A percentile compares a stretch with the other conserved stretches of the same genome.
These are phyloP conservation scores for Neuroscelio doddi DNA, from an alignment of 2,888 invertebrate genomes.

Conservation along the genomic window DNA sequence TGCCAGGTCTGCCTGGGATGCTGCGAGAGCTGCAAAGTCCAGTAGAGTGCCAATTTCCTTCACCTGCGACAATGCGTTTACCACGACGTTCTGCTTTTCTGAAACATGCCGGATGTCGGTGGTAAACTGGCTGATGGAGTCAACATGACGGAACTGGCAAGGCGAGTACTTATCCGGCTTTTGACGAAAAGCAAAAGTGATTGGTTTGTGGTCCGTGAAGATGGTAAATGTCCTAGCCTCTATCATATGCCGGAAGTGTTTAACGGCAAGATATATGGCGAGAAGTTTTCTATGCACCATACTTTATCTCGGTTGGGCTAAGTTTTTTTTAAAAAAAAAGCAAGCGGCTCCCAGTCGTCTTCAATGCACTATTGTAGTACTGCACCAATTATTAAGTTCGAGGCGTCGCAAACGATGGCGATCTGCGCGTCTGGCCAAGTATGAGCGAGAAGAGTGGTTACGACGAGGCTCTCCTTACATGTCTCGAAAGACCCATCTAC, in stretches of 20 bases:
- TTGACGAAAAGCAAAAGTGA: constrained; percentile 17
- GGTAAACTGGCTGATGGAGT: constrained; percentile 31
- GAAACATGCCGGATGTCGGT: constrained; percentile 32
- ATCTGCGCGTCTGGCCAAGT: constrained; percentile 14
- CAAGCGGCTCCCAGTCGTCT: constrained; percentile 45
- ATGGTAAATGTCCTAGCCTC: constrained; percentile 34
- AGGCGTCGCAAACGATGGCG: constrained; percentile 38
- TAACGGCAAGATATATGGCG: constrained; percentile 47
- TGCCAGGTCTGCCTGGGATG: too few species aligned
- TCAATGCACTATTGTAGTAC: constrained; percentile 45
- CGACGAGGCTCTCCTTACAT: constrained; percentile 20
- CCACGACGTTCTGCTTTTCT: constrained; percentile 23
- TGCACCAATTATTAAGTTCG: constrained; percentile 48
- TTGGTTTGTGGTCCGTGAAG: constrained; percentile 42
- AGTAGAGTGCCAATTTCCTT: too few species aligned
- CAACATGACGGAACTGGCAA: constrained; percentile 21
- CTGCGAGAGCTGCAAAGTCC: too few species aligned
- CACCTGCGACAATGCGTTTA: constrained; percentile 17
- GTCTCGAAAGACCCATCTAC: constrained; percentile 14
- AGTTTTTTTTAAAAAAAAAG: constrained; percentile 50
- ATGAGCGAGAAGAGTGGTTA: constrained; percentile 13
- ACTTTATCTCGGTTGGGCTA: constrained; percentile 45
- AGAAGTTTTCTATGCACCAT: constrained; percentile 52
- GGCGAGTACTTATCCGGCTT: constrained; percentile 17
- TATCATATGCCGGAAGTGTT: constrained; percentile 46